These are phyloP conservation scores for Protomyctophum bolini DNA, from an alignment of 2,113 vertebrate genomes.

Conservation along the genomic window DNA sequence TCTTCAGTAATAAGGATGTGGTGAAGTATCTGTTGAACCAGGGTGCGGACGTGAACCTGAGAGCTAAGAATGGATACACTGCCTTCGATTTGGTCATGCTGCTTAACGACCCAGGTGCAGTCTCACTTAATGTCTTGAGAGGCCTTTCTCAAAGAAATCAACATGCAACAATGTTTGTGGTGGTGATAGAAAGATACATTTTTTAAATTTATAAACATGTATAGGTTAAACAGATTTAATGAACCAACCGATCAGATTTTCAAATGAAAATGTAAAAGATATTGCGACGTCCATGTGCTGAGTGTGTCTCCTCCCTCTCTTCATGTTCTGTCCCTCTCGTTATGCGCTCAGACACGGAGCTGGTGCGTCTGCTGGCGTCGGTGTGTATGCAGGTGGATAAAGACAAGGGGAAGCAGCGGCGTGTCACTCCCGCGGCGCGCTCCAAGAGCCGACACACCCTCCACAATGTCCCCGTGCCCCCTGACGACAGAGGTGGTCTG, in stretches of 20 bases:
- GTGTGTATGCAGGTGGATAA: conserved; percentile 96
- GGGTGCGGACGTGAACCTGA: conserved; percentile 91
- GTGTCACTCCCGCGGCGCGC: conserved; percentile 67
- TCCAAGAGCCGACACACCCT: conserved; percentile 85
- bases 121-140: not conserved
- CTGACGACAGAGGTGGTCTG: conserved; percentile 91
- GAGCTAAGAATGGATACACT: conserved; percentile 95
- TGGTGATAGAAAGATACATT: no score
- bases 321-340: not conserved
- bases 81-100: conserved; percentile 98
- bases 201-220: no score
- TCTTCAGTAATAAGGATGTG: conserved; percentile 91
- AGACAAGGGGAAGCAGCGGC: conserved; percentile 85
- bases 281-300: no score
- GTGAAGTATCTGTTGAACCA: conserved; percentile 94
- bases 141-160: not conserved
- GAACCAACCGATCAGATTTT: no score
- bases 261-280: no score
- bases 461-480: conserved; percentile 82
- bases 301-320: not conserved
- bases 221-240: no score
- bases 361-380: conserved; percentile 92
- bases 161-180: no score
- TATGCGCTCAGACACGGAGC: conserved; percentile 86
- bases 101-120: conserved; percentile 92